Percentiles rank a stretch among this genome's conserved stretches.
Evolutionary conservation across 1,140 invertebrate genomes (phyloP).

Genomic region (Trichonephila inaurata): DNA sequence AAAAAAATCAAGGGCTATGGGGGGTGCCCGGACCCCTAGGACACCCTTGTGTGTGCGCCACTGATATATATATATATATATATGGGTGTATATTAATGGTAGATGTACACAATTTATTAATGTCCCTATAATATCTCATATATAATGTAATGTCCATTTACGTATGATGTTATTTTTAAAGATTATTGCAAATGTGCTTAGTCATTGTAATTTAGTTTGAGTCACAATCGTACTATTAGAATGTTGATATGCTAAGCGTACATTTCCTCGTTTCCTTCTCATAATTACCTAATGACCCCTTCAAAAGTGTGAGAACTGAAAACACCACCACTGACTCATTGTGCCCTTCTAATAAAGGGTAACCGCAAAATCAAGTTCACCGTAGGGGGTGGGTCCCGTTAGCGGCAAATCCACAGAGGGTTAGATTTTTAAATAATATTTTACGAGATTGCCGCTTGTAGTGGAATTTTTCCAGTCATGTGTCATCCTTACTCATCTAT

Average conservation of each 20-base stretch:
- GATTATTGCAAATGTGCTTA: too few species aligned
- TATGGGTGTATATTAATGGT: too few species aligned
- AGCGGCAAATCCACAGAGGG: background rate
- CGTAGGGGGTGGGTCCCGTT: background rate
- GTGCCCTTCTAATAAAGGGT: background rate
- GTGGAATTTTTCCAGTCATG: background rate
- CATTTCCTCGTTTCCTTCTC: background rate
- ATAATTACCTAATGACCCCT: background rate
- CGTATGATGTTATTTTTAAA: too few species aligned
- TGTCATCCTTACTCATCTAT: constrained; percentile 44
- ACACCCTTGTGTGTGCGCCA: too few species aligned
- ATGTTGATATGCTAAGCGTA: background rate
- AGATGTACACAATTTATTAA: too few species aligned
- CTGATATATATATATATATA: too few species aligned
- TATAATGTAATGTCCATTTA: too few species aligned
- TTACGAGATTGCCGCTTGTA: background rate
- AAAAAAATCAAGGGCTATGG: too few species aligned
- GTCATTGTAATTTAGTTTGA: too few species aligned
- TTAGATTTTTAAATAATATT: background rate
- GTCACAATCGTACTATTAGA: background rate
- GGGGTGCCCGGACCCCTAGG: too few species aligned
- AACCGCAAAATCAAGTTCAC: constrained; percentile 41
- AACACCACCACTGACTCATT: background rate
- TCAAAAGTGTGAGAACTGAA: background rate
- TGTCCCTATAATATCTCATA: too few species aligned